Evolutionary conservation across 2,113 vertebrate genomes (phyloP), one percentile per base, ranked within the genome.

Genomic region (Forbesichthys agassizii): DNA sequence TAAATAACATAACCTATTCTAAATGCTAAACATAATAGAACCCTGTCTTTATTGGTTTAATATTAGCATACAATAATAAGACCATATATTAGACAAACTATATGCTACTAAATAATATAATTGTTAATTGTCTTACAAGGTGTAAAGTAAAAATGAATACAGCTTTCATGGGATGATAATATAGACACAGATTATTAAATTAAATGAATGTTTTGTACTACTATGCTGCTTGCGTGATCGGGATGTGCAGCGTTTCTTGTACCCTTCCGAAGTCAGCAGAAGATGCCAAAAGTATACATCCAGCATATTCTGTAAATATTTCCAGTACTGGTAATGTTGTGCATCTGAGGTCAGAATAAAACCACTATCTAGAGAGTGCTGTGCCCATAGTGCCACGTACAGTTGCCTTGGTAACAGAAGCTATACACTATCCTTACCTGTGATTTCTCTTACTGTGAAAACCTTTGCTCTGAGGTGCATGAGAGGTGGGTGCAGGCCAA

Each of bases 321-420:
- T 46, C 60, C 55, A 12, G 71, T 86, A 81, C 81, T 85, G 81
- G 86, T 80, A 69, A 67, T 77, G 69, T 75, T 60, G 85, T 84
- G 77, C 77, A 61, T 86, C 71, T 84, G 75, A 64, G 73, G 78
- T 87, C 70, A 77, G 78, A 80, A 85, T 66, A 85, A 66, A 76
- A 71, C 33, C 82, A 83, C 79, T 68, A 64, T 84, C 79, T 73
- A 67, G 75, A 80, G 73, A 82, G 81, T 82, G 74, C 84, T 77
- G 83, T 87, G 81, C 77, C 80, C 86, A 62, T 83, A 18, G 87
- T 84, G 84, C 86, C 87, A 84, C 78, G 77, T 88, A 86, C 80
- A 66, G 84, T 89, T 91, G 88, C 88, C 90, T 91, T 90, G 87
- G 85, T 88, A 91, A 91, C 84, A 82, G 70, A 78, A 86, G 88